Base-by-base conservation (phyloP, 2,113 vertebrate species). In the Neogobius melanostomus region DNA sequence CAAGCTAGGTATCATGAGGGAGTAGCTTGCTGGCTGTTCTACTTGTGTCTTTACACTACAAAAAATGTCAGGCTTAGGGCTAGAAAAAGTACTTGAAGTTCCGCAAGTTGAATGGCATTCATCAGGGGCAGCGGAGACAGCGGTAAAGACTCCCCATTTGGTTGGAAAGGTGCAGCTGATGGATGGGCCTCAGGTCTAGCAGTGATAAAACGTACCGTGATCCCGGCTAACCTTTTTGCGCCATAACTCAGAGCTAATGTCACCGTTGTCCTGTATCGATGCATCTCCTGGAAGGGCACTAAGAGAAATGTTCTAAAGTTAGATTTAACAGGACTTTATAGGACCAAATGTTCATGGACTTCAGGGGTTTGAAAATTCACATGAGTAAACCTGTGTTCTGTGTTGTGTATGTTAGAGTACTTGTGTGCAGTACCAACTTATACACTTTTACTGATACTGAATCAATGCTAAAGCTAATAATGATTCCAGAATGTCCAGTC, bases 161-260 rank as follows among this genome's bases (percentile, higher is more conserved):
- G 59, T 61, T 61, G 59, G 59, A 61, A 44, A 44, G 59, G 59
- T 43, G 59, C 59, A 44, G 59, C 42, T 61, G 59, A 61, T 61
- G 42, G 42, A 61, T 61, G 59, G 59, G 12, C 59, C 59, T 44
- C 42, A n/a, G 42, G 42, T 61, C 59, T 44, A 44, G 59, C 59
- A 61, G 59, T 61, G 59, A 61, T 61, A 61, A 42, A 61, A 61
- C 42, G 43, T 61, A 43, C 7, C 15, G 12, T 61, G 42, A 61
- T 61, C 59, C 59, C 8, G 42, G 15, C 59, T 61, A 61, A 61
- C 59, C 59, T 61, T 61, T 61, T 61, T 61, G 42, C 59, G 0
- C 59, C 11, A 61, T 61, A 61, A 61, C 59, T 61, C 59, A 61
- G n/a, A 1, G 12, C 42, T n/a, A 61, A n/a, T 61, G 36, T 43